Evolutionary conservation across 2,888 invertebrate genomes (phyloP).

Genomic region (Geophilus truncorum): DNA sequence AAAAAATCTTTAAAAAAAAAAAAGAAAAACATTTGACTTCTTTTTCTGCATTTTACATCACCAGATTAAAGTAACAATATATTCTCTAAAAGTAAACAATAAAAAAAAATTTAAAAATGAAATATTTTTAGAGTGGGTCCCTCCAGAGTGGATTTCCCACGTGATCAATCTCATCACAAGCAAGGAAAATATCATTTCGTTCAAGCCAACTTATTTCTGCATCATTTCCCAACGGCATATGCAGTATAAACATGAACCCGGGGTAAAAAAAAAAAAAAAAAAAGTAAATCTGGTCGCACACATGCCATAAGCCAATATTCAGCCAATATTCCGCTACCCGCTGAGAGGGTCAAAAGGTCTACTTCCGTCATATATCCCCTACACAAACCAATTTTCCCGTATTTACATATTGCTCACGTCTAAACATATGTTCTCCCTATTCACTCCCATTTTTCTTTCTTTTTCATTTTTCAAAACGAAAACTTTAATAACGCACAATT

Average conservation of each 20-base stretch:
- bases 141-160: not conserved
- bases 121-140: not conserved
- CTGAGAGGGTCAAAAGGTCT: not conserved
- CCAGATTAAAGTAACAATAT: not conserved
- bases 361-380: not conserved
- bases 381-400: not conserved
- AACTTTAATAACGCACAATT: not conserved
- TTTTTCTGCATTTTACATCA: not conserved
- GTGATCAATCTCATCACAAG: not conserved
- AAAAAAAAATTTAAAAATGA: not conserved
- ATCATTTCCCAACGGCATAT: not conserved
- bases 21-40: not conserved
- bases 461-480: not conserved
- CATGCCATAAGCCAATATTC: constrained; percentile 1
- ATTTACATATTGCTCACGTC: not conserved
- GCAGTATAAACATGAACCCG: not conserved
- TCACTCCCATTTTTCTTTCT: too few species aligned
- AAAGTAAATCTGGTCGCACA: not conserved
- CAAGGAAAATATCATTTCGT: not conserved
- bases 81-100: not conserved
- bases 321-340: not conserved
- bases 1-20: not conserved
- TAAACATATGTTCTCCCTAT: too few species aligned
- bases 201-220: constrained; percentile 5
- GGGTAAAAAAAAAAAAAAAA: too few species aligned